Evolutionary conservation across 2,888 invertebrate species (phyloP).

Genomic region (Endotricha flammealis): DNA sequence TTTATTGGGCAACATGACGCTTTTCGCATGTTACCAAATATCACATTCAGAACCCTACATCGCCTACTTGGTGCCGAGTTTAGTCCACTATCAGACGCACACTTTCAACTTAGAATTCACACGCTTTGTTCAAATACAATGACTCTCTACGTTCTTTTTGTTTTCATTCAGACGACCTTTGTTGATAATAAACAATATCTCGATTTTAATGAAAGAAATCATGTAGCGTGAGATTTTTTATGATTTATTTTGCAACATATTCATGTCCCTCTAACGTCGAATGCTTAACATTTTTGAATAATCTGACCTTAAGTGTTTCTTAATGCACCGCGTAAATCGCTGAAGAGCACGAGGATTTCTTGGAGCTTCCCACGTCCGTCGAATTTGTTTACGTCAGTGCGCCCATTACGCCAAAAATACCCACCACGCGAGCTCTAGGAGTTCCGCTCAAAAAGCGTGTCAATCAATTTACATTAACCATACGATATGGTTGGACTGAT

Average conservation of each 20-base stretch:
- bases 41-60: conserved; percentile 25
- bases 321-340: conserved; percentile 46
- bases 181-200: conserved; percentile 74
- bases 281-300: conserved; percentile 18
- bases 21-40: conserved; percentile 20
- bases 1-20: conserved; percentile 31
- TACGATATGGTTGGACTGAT: no score
- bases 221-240: conserved; percentile 69
- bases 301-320: conserved; percentile 27
- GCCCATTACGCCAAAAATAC: conserved; percentile 64
- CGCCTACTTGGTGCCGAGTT: conserved; percentile 14
- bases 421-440: conserved; percentile 48
- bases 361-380: conserved; percentile 54
- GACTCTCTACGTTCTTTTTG: conserved; percentile 73
- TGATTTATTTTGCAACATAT: conserved; percentile 61
- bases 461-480: conserved; percentile 62
- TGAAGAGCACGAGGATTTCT: conserved; percentile 46
- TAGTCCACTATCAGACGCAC: conserved; percentile 51
- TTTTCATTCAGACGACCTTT: conserved; percentile 75
- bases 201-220: conserved; percentile 70
- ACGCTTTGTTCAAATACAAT: conserved; percentile 72
- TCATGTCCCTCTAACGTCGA: conserved; percentile 35
- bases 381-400: conserved; percentile 67
- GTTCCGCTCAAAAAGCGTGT: conserved; percentile 53
- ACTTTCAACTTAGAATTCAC: conserved; percentile 70